These are phyloP conservation scores for Cercopithecus mitis DNA, from an alignment of 2,797 vertebrate genomes.

Conservation along the genomic window DNA sequence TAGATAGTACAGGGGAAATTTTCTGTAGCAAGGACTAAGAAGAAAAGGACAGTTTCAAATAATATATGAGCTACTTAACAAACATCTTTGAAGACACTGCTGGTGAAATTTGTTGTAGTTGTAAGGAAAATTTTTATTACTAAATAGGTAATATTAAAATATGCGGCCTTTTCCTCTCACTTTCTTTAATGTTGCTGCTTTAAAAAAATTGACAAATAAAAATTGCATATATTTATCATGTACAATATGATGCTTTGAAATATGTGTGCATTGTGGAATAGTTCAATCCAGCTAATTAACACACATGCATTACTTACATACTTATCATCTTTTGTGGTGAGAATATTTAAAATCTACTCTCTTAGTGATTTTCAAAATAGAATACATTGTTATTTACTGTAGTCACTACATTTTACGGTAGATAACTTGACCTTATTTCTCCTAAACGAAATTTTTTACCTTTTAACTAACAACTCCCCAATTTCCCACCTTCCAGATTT, in stretches of 20 bases:
- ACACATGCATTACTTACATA: neutral
- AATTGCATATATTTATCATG: neutral
- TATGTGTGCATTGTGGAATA: neutral
- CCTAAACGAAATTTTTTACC: neutral
- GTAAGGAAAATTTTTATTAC: neutral
- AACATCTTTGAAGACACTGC: neutral
- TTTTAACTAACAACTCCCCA: too few species aligned
- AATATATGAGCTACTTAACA: slow-evolving; percentile 14
- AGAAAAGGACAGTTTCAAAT: slow-evolving; percentile 20
- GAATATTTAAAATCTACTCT: neutral
- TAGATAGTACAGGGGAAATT: slow-evolving; percentile 60
- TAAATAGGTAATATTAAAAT: slow-evolving; percentile 12
- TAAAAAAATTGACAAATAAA: neutral
- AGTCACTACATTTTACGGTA: neutral
- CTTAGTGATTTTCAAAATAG: neutral
- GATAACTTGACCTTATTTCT: neutral
- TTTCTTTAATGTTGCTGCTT: neutral
- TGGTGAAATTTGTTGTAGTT: neutral
- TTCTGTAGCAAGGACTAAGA: slow-evolving; percentile 68
- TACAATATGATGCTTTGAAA: neutral
- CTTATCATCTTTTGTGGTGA: neutral
- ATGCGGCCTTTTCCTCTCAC: neutral
- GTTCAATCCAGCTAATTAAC: neutral
- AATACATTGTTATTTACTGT: neutral
- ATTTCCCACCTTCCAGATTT: neutral